Conservation (phyloP, 2,797 vertebrate species). For the Toxotes lorentzi region DNA sequence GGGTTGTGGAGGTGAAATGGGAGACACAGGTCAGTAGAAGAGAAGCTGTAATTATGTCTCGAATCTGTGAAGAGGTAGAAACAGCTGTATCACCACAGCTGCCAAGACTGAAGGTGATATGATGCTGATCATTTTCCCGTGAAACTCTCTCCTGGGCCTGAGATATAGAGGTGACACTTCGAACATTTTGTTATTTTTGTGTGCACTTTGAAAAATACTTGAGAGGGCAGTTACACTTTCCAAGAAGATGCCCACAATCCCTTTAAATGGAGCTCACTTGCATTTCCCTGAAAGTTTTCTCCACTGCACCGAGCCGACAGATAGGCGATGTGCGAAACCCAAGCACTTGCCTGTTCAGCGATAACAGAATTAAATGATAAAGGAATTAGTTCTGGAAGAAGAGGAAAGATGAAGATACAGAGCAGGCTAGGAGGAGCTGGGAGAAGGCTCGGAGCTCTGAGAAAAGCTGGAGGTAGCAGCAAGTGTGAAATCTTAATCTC, state of each 20-base stretch:
- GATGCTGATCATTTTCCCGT: background rate
- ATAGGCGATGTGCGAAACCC: slow-evolving; percentile 9
- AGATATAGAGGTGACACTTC: too few relatives aligned
- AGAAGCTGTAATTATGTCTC: slow-evolving; percentile 36
- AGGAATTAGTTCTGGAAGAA: slow-evolving; percentile 71
- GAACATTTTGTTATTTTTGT: too few relatives aligned
- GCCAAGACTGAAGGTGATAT: background rate
- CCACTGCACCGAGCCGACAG: slow-evolving; percentile 18
- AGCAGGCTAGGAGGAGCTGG: slow-evolving; percentile 27
- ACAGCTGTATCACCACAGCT: slow-evolving; percentile 6
- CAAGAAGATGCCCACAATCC: slow-evolving; percentile 16
- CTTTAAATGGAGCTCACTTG: slow-evolving; percentile 33
- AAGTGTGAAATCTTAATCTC: slow-evolving; percentile 73
- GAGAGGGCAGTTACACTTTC: background rate
- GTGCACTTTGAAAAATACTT: background rate
- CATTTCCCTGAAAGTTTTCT: slow-evolving; percentile 55
- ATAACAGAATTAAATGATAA: slow-evolving; percentile 72
- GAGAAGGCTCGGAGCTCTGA: slow-evolving; percentile 33
- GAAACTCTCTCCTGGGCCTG: too few relatives aligned
- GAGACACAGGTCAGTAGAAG: slow-evolving; percentile 7
- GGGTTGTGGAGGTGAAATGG: slow-evolving; percentile 27
- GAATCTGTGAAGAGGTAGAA: slow-evolving; percentile 5
- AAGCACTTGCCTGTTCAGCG: slow-evolving; percentile 45
- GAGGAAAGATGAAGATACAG: slow-evolving; percentile 50
- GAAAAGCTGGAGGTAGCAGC: slow-evolving; percentile 54